These are phyloP conservation scores for Agelaius phoeniceus DNA, from an alignment of 2,113 vertebrate species.

Conservation along the genomic window DNA sequence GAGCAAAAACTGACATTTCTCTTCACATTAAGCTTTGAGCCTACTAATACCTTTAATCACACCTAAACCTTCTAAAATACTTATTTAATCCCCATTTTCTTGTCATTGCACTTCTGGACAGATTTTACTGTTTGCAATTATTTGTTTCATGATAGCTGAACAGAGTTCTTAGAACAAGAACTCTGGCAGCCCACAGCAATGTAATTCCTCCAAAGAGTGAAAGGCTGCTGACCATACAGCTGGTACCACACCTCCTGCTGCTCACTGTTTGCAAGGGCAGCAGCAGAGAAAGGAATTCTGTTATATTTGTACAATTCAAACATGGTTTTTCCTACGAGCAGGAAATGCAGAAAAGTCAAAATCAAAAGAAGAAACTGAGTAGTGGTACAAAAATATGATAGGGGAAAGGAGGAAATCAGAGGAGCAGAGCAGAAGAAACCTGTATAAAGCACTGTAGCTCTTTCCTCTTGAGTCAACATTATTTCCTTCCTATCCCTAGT, in stretches of 20 bases:
- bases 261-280: background rate
- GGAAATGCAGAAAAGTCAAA: background rate
- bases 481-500: background rate
- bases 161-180: background rate
- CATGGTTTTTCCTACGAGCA: fast-evolving
- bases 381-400: background rate
- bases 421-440: background rate
- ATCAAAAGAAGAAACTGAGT: background rate
- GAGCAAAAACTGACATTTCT: background rate
- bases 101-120: background rate
- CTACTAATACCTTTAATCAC: background rate
- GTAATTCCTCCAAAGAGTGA: background rate
- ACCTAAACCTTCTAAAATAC: background rate
- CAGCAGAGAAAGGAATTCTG: background rate
- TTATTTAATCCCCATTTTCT: background rate
- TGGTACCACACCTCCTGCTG: background rate
- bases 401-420: background rate
- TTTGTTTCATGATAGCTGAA: background rate
- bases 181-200: background rate
- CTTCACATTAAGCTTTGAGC: background rate
- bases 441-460: fast-evolving
- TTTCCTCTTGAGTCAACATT: background rate
- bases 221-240: background rate
- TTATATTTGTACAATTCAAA: background rate
- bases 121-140: background rate